Evolutionary conservation across 2,888 invertebrate genomes (phyloP).

Genomic region (Balanococcus diminutus): DNA sequence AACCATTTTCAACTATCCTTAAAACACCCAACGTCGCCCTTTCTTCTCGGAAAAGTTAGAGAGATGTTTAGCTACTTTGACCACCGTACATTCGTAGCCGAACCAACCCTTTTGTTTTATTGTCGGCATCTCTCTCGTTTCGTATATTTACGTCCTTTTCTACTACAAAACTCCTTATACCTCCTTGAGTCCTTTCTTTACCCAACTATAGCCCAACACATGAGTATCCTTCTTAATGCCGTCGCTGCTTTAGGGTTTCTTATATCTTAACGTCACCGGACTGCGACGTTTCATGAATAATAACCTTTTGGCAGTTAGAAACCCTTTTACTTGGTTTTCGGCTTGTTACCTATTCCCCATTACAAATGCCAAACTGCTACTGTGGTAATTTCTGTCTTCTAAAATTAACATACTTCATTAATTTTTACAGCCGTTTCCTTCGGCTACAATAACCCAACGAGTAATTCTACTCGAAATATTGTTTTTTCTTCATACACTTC

Average conservation of each 20-base stretch:
- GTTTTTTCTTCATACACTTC: not conserved
- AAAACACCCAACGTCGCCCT: slow-evolving; percentile 56
- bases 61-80: slow-evolving; percentile 55
- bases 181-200: slow-evolving; percentile 54
- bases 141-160: slow-evolving; percentile 47
- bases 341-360: slow-evolving; percentile 50
- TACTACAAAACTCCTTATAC: slow-evolving; percentile 50
- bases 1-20: slow-evolving; percentile 57
- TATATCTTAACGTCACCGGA: slow-evolving; percentile 55
- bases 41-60: slow-evolving; percentile 51
- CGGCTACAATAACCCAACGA: slow-evolving; percentile 19
- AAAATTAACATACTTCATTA: slow-evolving; percentile 54
- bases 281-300: slow-evolving; percentile 55
- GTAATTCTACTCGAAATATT: slow-evolving; percentile 5
- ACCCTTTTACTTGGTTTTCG: slow-evolving; percentile 51
- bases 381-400: slow-evolving; percentile 54
- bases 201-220: slow-evolving; percentile 52
- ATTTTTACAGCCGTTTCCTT: slow-evolving; percentile 48
- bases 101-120: slow-evolving; percentile 54
- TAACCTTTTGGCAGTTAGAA: slow-evolving; percentile 52
- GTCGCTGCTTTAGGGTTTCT: slow-evolving; percentile 55
- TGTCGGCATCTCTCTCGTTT: slow-evolving; percentile 47
- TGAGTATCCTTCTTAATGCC: slow-evolving; percentile 55
- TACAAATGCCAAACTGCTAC: slow-evolving; percentile 55
- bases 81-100: slow-evolving; percentile 54